A percentile compares a stretch with the other conserved stretches of the same genome.
Evolutionary conservation across 2,797 vertebrate species (phyloP).

Genomic region (Neomorphus geoffroyi): DNA sequence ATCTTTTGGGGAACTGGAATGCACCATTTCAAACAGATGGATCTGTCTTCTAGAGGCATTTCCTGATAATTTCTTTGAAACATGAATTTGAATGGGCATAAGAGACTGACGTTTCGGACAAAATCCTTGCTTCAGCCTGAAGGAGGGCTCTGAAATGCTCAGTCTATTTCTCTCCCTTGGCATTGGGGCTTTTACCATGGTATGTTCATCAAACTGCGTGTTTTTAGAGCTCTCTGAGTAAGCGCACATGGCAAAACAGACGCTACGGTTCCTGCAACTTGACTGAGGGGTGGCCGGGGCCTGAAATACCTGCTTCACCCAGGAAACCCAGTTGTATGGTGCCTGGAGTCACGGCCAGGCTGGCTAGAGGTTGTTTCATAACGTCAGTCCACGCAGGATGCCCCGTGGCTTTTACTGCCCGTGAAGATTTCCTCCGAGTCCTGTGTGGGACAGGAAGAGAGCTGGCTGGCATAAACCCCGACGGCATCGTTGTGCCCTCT

Average conservation of each 20-base stretch:
- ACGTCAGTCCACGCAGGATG: accelerated
- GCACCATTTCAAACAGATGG: not conserved
- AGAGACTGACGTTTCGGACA: not conserved
- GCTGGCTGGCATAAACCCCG: not conserved
- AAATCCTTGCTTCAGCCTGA: not conserved
- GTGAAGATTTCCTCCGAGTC: not conserved
- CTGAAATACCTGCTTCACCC: not conserved
- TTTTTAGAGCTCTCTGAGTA: not conserved
- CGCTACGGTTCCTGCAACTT: not conserved
- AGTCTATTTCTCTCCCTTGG: not conserved
- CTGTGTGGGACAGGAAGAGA: not conserved
- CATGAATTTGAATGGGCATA: not conserved
- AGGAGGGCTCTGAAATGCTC: not conserved
- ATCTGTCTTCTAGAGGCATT: not conserved
- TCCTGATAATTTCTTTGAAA: not conserved
- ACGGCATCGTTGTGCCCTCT: accelerated
- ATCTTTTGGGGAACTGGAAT: not conserved
- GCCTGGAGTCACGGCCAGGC: accelerated
- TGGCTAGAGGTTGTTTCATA: not conserved
- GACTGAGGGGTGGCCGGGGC: not conserved
- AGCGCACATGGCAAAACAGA: not conserved
- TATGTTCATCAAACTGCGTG: not conserved
- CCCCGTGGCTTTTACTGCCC: accelerated
- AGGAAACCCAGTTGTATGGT: not conserved
- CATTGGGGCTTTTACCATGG: not conserved